A percentile compares a stretch with the other conserved stretches of the same genome.
Conservation (phyloP, 2,113 vertebrate species). For the Misgurnus anguillicaudatus region DNA sequence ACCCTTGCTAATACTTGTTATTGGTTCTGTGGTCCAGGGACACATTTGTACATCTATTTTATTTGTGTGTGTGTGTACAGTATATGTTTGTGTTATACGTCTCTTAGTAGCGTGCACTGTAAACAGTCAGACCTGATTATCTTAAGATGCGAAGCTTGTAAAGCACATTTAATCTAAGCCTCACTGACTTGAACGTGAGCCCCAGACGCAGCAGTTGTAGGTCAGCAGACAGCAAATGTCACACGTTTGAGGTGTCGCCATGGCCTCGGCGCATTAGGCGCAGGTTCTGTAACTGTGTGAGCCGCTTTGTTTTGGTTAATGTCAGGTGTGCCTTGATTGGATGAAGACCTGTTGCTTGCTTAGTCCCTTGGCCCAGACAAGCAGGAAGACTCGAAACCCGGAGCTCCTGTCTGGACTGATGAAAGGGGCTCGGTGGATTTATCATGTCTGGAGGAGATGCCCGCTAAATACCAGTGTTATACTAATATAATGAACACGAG, state of each 20-base stretch:
- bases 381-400: not conserved
- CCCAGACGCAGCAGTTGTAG: constrained; percentile 19
- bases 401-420: constrained; percentile 6
- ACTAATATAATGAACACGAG: constrained; percentile 28
- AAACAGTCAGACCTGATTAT: constrained; percentile 59
- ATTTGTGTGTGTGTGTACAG: constrained; percentile 52
- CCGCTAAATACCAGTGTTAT: constrained; percentile 28
- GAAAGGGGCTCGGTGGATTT: constrained; percentile 29
- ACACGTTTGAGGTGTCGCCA: not conserved
- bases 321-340: constrained; percentile 22
- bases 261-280: not conserved
- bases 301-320: constrained; percentile 1
- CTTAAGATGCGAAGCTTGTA: constrained; percentile 61
- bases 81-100: constrained; percentile 63
- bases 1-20: no score
- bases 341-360: constrained; percentile 1
- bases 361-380: not conserved
- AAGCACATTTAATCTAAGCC: constrained; percentile 55
- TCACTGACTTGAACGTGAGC: constrained; percentile 24
- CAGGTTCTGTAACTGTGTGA: constrained; percentile 35
- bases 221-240: constrained; percentile 49
- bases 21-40: no score
- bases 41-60: constrained; percentile 57
- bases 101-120: constrained; percentile 61
- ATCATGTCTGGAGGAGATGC: constrained; percentile 31